Evolutionary conservation across 2,888 invertebrate genomes (phyloP).

Genomic region (Tenthredo distinguenda): DNA sequence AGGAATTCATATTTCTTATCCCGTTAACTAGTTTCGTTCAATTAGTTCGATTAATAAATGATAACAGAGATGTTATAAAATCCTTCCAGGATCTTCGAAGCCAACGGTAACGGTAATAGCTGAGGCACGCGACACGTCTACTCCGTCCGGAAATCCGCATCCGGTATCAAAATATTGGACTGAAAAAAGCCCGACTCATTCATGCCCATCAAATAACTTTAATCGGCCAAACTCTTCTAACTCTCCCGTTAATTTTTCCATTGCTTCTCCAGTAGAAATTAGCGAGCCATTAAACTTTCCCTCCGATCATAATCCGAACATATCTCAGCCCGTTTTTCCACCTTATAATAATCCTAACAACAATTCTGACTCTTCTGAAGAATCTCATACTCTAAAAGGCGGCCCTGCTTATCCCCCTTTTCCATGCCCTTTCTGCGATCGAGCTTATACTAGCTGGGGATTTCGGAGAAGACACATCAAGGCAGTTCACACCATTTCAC

Average conservation of each 20-base stretch:
- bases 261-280: slow-evolving; percentile 29
- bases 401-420: slow-evolving; percentile 77
- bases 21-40: neutral
- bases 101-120: slow-evolving; percentile 66
- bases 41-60: neutral
- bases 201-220: slow-evolving; percentile 50
- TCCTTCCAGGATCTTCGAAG: slow-evolving; percentile 66
- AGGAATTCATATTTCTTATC: neutral
- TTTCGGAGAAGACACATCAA: slow-evolving; percentile 83
- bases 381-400: slow-evolving; percentile 58
- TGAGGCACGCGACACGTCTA: slow-evolving; percentile 64
- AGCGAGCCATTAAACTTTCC: slow-evolving; percentile 51
- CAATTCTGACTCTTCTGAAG: slow-evolving; percentile 29
- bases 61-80: slow-evolving; percentile 44
- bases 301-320: slow-evolving; percentile 55
- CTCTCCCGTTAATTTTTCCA: neutral
- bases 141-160: slow-evolving; percentile 50
- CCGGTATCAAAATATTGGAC: slow-evolving; percentile 48
- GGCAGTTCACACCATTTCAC: slow-evolving; percentile 79
- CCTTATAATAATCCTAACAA: slow-evolving; percentile 55
- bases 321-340: slow-evolving; percentile 59
- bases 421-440: slow-evolving; percentile 83
- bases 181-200: slow-evolving; percentile 50
- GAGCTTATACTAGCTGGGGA: slow-evolving; percentile 84
- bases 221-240: slow-evolving; percentile 1